phyloP scores from a whole-genome alignment of 2,888 invertebrate species.

The Tenthredo scrophulariae region DNA sequence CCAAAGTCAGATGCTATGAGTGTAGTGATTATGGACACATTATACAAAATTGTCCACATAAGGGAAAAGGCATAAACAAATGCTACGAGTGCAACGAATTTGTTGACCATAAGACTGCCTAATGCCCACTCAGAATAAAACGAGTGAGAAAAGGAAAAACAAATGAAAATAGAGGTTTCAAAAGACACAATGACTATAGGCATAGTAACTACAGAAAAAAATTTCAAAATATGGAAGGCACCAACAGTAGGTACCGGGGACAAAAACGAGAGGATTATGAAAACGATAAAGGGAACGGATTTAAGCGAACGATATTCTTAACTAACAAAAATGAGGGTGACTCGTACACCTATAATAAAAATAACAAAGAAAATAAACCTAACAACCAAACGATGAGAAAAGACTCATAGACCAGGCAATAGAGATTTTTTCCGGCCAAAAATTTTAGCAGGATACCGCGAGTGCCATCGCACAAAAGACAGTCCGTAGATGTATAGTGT shows the following conservation, averaged over 20 bases:
- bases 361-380: neutral
- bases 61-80: neutral
- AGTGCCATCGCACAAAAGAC: no score
- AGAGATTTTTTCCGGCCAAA: no score
- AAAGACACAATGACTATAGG: neutral
- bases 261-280: no score
- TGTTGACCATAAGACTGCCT: neutral
- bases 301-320: no score
- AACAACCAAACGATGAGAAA: neutral
- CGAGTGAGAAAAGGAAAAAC: neutral
- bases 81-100: neutral
- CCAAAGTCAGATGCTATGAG: no score
- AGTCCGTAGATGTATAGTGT: no score
- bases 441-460: no score
- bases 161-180: neutral
- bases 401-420: no score
- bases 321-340: no score
- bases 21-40: neutral
- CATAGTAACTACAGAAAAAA: neutral
- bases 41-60: neutral
- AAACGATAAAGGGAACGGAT: no score
- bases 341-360: neutral
- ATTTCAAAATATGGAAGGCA: no score
- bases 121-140: neutral
- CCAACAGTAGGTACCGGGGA: no score